These are phyloP conservation scores for Coregonus clupeaformis DNA, from an alignment of 2,113 vertebrate genomes.

Conservation along the genomic window DNA sequence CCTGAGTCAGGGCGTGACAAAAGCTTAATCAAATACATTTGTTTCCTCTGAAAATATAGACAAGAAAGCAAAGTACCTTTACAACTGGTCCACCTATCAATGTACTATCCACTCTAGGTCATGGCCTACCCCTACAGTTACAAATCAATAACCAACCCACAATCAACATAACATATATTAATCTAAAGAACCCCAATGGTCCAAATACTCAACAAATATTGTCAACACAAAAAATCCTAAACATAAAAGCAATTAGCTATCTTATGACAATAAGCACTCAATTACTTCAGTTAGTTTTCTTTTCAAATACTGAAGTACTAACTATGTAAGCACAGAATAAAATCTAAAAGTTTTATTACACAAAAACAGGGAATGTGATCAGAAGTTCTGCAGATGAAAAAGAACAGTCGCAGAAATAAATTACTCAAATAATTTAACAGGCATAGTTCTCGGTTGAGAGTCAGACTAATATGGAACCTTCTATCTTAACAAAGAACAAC, in stretches of 20 bases:
- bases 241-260: not conserved
- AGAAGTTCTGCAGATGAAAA: constrained; percentile 28
- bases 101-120: not conserved
- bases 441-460: not conserved
- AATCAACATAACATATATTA: not conserved
- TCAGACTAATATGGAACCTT: not conserved
- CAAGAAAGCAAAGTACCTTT: not conserved
- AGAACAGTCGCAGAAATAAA: constrained; percentile 2
- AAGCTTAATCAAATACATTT: not conserved
- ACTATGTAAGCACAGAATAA: constrained; percentile 47
- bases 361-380: constrained; percentile 56
- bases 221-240: not conserved
- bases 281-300: constrained; percentile 9
- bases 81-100: not conserved
- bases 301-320: too few relatives aligned
- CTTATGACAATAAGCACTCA: not conserved
- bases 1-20: too few relatives aligned
- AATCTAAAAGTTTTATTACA: constrained; percentile 54
- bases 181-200: not conserved
- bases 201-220: not conserved
- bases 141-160: constrained; percentile 24
- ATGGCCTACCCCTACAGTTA: constrained; percentile 10
- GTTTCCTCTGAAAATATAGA: not conserved
- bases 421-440: constrained; percentile 6
- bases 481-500: constrained; percentile 2